phyloP scores from a whole-genome alignment of 2,888 invertebrate genomes.

The Syritta pipiens region DNA sequence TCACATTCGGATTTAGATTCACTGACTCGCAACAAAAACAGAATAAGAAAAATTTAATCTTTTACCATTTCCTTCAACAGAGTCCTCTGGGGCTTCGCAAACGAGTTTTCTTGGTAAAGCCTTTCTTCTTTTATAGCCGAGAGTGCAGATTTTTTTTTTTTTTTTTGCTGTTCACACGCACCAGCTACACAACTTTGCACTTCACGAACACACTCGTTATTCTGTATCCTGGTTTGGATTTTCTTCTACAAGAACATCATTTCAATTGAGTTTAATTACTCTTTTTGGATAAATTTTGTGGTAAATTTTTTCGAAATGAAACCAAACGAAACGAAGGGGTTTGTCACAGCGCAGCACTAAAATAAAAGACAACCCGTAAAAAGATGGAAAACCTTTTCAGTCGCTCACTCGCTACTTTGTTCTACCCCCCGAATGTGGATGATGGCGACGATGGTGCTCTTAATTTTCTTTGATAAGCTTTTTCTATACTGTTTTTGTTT shows the following conservation, averaged over 20 bases:
- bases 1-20: neutral
- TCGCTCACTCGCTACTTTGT: conserved; percentile 36
- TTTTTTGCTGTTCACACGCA: conserved; percentile 40
- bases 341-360: conserved; percentile 50
- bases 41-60: neutral
- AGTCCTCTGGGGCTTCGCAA: conserved; percentile 14
- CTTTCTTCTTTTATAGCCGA: conserved; percentile 7
- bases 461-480: conserved; percentile 67
- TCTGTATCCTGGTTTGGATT: neutral
- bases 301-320: neutral
- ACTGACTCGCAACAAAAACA: neutral
- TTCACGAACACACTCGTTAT: conserved; percentile 17
- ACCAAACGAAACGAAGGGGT: no score
- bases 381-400: conserved; percentile 64
- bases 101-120: conserved; percentile 30
- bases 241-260: conserved; percentile 32
- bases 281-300: neutral
- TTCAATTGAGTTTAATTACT: neutral
- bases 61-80: conserved; percentile 56
- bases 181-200: conserved; percentile 51
- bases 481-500: conserved; percentile 41
- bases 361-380: conserved; percentile 50
- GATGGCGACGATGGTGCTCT: conserved; percentile 54
- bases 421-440: conserved; percentile 28
- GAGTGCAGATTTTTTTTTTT: conserved; percentile 25